Evolutionary conservation across 2,888 invertebrate genomes (phyloP).

Genomic region (Nomada ferruginata): DNA sequence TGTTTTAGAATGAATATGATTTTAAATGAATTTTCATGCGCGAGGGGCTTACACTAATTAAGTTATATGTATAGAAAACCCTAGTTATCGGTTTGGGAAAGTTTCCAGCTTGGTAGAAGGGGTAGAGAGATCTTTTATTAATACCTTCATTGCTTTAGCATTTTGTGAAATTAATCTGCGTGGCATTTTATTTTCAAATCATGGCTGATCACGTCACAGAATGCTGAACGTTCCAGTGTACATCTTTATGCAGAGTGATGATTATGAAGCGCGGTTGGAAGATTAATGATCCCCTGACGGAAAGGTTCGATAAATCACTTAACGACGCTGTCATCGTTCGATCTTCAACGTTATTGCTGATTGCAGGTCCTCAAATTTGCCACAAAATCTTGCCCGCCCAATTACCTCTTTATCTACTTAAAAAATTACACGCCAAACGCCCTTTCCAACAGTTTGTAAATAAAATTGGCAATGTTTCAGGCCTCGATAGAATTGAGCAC

Average conservation of each 20-base stretch:
- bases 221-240: conserved; percentile 40
- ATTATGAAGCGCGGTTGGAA: conserved; percentile 69
- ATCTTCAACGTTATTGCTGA: conserved; percentile 69
- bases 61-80: too few species aligned
- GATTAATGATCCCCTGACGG: conserved; percentile 74
- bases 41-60: too few species aligned
- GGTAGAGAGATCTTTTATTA: neutral
- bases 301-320: conserved; percentile 77
- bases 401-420: neutral
- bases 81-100: too few species aligned
- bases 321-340: conserved; percentile 68
- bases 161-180: neutral
- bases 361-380: conserved; percentile 34
- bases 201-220: conserved; percentile 9
- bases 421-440: neutral
- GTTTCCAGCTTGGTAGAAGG: neutral
- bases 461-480: too few species aligned
- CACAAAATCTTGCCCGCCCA: neutral
- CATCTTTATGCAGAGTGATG: conserved; percentile 64
- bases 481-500: too few species aligned
- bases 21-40: too few species aligned
- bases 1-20: too few species aligned
- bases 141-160: neutral
- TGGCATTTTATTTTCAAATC: conserved; percentile 10
- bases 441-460: too few species aligned